Percentiles rank a stretch among this genome's conserved stretches.
phyloP scores from a whole-genome alignment of 2,888 invertebrate species.

The Drosophila pseudotakahashii region DNA sequence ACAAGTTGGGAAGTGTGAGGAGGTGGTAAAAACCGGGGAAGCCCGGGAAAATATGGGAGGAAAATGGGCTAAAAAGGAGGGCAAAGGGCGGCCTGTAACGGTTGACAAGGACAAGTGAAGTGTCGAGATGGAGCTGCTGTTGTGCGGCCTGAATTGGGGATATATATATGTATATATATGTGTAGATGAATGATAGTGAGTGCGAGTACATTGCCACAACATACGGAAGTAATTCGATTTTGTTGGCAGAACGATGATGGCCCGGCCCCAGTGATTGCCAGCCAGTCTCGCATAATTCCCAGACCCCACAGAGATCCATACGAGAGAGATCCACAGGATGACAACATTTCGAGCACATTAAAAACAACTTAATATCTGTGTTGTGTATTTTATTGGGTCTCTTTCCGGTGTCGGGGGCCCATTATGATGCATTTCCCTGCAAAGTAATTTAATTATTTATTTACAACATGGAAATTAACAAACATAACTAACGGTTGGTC shows the following conservation, averaged over 20 bases:
- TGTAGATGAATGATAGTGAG: neutral
- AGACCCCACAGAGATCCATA: slow-evolving; percentile 29
- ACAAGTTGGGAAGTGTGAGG: slow-evolving; percentile 57
- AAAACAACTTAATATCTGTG: slow-evolving; percentile 53
- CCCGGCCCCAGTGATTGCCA: slow-evolving; percentile 45
- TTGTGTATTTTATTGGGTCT: slow-evolving; percentile 37
- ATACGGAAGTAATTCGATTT: slow-evolving; percentile 78
- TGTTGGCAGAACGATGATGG: slow-evolving; percentile 51
- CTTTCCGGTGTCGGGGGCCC: slow-evolving; percentile 52
- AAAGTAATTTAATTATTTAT: slow-evolving; percentile 60
- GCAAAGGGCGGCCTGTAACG: slow-evolving; percentile 7
- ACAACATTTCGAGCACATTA: slow-evolving; percentile 52
- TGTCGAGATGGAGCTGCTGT: slow-evolving; percentile 56
- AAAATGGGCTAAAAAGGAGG: slow-evolving; percentile 10
- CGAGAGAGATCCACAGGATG: slow-evolving; percentile 24
- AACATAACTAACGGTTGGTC: slow-evolving; percentile 27
- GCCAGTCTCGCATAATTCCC: slow-evolving; percentile 51
- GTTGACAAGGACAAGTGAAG: slow-evolving; percentile 64
- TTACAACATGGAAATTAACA: slow-evolving; percentile 59
- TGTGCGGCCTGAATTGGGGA: slow-evolving; percentile 56
- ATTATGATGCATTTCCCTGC: slow-evolving; percentile 31
- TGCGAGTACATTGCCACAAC: slow-evolving; percentile 39
- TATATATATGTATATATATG: no score
- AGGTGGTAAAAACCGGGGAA: slow-evolving; percentile 28
- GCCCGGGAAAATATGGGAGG: neutral